Evolutionary conservation across 2,888 invertebrate genomes (phyloP).

Genomic region (Thera obeliscata): DNA sequence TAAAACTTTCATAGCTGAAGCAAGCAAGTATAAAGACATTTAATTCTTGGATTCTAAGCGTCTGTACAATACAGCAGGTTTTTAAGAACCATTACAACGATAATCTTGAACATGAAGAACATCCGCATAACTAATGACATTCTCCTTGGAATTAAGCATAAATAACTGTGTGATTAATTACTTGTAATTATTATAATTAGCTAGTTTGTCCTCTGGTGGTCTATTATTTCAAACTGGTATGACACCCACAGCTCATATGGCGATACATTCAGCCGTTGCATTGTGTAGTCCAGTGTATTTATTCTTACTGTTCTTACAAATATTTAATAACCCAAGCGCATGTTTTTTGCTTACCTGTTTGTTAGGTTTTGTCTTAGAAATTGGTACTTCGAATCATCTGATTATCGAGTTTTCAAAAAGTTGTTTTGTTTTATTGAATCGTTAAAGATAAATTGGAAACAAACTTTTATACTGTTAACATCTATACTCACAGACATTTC

Average conservation of each 20-base stretch:
- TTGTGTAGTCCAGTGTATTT: neutral
- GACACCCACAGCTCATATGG: neutral
- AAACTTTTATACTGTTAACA: too few species aligned
- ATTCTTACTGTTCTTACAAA: neutral
- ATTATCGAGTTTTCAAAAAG: too few species aligned
- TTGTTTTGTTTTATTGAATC: too few species aligned
- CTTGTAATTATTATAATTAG: neutral
- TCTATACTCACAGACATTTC: too few species aligned
- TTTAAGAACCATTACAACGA: neutral
- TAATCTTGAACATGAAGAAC: neutral
- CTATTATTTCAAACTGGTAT: neutral
- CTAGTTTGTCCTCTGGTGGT: conserved; percentile 5
- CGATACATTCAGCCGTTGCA: neutral
- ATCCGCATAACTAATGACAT: conserved; percentile 9
- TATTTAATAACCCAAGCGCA: too few species aligned
- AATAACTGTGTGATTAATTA: conserved; percentile 7
- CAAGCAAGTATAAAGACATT: too few species aligned
- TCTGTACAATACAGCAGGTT: neutral
- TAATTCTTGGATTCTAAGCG: too few species aligned
- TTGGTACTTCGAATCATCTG: too few species aligned
- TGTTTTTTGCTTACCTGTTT: too few species aligned
- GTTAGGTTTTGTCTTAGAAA: too few species aligned
- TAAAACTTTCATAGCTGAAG: too few species aligned
- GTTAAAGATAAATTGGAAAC: too few species aligned
- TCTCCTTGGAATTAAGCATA: conserved; percentile 22